Percentiles rank a stretch among this genome's conserved stretches.
These are phyloP conservation scores for Hemibagrus guttatus DNA, from an alignment of 2,797 vertebrate species.

Conservation along the genomic window DNA sequence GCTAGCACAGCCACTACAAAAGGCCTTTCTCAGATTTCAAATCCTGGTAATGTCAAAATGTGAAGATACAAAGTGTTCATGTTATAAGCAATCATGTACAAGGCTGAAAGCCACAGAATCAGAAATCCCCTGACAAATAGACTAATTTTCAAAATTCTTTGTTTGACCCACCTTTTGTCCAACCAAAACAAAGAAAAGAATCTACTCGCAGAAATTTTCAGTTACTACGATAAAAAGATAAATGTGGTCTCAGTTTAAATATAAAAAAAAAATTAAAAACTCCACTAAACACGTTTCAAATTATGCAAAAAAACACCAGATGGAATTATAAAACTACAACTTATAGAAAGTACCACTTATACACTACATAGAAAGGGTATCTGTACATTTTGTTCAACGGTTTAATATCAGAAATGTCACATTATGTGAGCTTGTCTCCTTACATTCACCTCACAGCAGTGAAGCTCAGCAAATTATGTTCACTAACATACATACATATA, in stretches of 20 bases:
- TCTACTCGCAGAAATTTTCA: conserved; percentile 19
- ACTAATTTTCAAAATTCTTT: conserved; percentile 1
- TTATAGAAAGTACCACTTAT: neutral
- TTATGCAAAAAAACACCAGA: neutral
- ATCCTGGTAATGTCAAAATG: conserved; percentile 41
- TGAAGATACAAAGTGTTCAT: conserved; percentile 42
- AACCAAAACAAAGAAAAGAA: neutral
- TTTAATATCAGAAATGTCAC: neutral
- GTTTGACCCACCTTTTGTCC: conserved; percentile 3
- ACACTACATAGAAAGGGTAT: neutral
- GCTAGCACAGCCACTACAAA: conserved; percentile 17
- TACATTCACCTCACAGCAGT: neutral
- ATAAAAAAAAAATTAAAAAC: neutral
- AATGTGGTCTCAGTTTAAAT: neutral
- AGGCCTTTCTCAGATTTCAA: conserved; percentile 38
- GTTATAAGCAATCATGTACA: conserved; percentile 26
- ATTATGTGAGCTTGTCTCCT: neutral
- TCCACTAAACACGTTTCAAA: neutral
- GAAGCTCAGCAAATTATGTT: neutral
- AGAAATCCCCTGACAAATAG: conserved; percentile 18
- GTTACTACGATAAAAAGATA: neutral
- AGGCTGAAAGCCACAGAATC: neutral
- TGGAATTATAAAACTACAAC: conserved; percentile 1
- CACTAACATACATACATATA: neutral
- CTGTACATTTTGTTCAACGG: neutral